These are phyloP conservation scores for Probaryconus sp. DNA, from an alignment of 1,140 invertebrate genomes.

Conservation along the genomic window DNA sequence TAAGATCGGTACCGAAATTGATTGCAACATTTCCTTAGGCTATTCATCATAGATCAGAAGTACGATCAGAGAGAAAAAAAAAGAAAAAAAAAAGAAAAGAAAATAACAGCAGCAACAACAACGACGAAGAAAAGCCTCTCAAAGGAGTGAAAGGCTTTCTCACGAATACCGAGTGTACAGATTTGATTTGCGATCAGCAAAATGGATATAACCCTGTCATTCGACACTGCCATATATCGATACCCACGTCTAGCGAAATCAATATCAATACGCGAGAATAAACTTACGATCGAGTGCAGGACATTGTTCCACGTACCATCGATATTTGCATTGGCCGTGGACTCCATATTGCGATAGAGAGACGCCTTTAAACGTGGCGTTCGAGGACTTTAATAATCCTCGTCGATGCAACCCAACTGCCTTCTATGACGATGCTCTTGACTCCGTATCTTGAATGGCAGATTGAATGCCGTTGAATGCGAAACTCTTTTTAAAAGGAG, in stretches of 20 bases:
- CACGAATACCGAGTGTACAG: conserved; percentile 37
- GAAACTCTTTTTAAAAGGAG: conserved; percentile 42
- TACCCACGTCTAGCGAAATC: conserved; percentile 65
- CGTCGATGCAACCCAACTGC: conserved; percentile 21
- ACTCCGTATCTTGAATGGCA: conserved; percentile 51
- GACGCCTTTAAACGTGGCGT: conserved; percentile 44
- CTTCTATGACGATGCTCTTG: conserved; percentile 53
- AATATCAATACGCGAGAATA: conserved; percentile 64
- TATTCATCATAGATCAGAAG: no score
- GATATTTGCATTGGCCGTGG: conserved; percentile 54
- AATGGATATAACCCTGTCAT: conserved; percentile 58
- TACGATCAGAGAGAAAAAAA: background rate
- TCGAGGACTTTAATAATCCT: conserved; percentile 52
- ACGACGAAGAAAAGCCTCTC: conserved; percentile 5
- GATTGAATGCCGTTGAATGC: conserved; percentile 53
- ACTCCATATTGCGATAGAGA: conserved; percentile 39
- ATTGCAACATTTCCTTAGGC: no score
- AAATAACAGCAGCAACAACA: conserved; percentile 12
- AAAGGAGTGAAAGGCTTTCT: conserved; percentile 48
- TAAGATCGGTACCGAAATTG: no score
- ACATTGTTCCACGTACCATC: conserved; percentile 64
- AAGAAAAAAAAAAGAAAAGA: conserved; percentile 1
- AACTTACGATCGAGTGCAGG: conserved; percentile 52
- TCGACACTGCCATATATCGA: conserved; percentile 62
- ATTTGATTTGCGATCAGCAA: conserved; percentile 53